Conservation (phyloP, 2,113 vertebrate genomes). For the Petaurus breviceps region DNA sequence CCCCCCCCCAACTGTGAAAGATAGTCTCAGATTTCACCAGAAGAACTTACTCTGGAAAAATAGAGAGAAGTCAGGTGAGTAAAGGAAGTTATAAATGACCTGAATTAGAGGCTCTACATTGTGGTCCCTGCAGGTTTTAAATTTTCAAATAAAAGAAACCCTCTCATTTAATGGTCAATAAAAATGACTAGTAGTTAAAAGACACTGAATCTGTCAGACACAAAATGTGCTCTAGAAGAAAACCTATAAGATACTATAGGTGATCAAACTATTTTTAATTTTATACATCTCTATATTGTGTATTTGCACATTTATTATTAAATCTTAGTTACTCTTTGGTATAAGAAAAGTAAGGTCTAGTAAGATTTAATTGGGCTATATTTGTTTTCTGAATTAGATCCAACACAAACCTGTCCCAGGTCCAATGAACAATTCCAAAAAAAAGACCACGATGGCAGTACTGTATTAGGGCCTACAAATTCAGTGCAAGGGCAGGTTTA, state of each 20-base stretch:
- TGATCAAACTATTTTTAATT: conserved; percentile 69
- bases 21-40: neutral
- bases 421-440: conserved; percentile 47
- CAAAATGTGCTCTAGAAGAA: conserved; percentile 65
- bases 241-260: conserved; percentile 48
- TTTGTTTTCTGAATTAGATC: conserved; percentile 48
- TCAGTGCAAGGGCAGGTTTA: conserved; percentile 20
- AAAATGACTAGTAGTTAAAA: conserved; percentile 76
- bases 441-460: conserved; percentile 32
- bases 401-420: conserved; percentile 37
- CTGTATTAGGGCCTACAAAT: conserved; percentile 58
- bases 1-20: neutral
- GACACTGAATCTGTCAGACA: conserved; percentile 68
- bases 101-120: conserved; percentile 54
- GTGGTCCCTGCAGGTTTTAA: conserved; percentile 67
- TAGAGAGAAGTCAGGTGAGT: conserved; percentile 35
- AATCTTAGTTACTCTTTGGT: conserved; percentile 72
- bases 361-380: conserved; percentile 19
- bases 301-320: conserved; percentile 78
- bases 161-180: conserved; percentile 79
- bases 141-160: conserved; percentile 77
- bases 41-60: neutral
- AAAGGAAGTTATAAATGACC: conserved; percentile 60
- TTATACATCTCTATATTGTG: conserved; percentile 43
- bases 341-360: conserved; percentile 25